Conservation (phyloP, 2,888 invertebrate genomes). For the Caenorhabditis sp. region DNA sequence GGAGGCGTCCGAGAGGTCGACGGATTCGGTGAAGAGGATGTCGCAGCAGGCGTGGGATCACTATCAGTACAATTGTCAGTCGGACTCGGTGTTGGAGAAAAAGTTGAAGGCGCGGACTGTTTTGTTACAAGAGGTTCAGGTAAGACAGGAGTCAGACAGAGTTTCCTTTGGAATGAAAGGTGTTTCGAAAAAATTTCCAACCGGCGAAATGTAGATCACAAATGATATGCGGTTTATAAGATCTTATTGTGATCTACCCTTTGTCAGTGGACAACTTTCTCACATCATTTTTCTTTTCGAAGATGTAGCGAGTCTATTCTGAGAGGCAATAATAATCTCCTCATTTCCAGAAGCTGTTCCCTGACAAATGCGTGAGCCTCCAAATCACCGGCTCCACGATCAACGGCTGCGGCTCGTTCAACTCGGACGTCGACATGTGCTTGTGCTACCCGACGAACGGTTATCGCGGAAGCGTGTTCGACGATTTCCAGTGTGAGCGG, state of each 20-base stretch:
- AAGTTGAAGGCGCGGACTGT: conserved; percentile 3
- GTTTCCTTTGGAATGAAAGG: too few species aligned
- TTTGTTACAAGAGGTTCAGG: too few species aligned
- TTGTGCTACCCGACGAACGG: conserved; percentile 62
- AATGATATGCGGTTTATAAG: too few species aligned
- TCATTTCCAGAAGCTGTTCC: conserved; percentile 35
- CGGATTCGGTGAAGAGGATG: conserved; percentile 12
- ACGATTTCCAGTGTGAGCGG: conserved; percentile 42
- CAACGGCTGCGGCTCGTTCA: conserved; percentile 82
- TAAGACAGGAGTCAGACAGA: too few species aligned
- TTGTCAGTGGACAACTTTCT: too few species aligned
- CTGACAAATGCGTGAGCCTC: conserved; percentile 36
- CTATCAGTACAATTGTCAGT: conserved; percentile 34
- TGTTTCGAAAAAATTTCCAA: too few species aligned
- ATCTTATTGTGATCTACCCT: too few species aligned
- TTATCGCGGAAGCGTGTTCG: conserved; percentile 27
- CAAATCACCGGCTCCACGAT: conserved; percentile 79
- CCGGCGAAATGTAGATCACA: too few species aligned
- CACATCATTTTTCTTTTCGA: too few species aligned
- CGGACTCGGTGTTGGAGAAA: conserved; percentile 19
- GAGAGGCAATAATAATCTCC: too few species aligned
- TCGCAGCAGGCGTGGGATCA: conserved; percentile 40
- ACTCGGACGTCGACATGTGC: conserved; percentile 83
- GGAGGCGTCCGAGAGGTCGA: background rate
- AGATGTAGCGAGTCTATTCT: too few species aligned